Conservation (phyloP, 35 echinoderm and acorn worm genomes). For the Heliocidaris erythrogramma region DNA sequence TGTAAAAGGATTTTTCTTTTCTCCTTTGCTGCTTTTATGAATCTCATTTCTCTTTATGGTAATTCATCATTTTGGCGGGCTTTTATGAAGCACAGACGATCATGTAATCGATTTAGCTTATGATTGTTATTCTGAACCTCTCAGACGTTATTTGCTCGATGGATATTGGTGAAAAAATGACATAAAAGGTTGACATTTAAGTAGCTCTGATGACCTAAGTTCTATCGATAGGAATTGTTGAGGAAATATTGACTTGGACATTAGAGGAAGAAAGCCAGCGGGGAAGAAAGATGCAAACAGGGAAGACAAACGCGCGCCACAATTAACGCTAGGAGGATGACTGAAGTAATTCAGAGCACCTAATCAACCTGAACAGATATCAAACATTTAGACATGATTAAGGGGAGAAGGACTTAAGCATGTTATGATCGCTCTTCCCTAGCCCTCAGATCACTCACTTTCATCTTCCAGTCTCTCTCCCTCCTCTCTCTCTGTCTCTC, state of each 20-base stretch:
- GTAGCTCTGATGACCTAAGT: slow-evolving; percentile 11
- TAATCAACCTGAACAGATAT: slow-evolving; percentile 1
- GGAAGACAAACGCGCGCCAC: slow-evolving; percentile 2
- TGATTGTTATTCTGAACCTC: neutral
- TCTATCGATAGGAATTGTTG: slow-evolving; percentile 19
- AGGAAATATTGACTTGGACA: neutral
- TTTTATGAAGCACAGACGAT: neutral
- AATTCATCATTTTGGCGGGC: neutral
- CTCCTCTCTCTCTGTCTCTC: too few species aligned
- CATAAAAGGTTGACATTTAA: slow-evolving; percentile 24
- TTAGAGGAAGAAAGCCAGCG: neutral
- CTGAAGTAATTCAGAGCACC: neutral
- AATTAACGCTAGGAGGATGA: slow-evolving; percentile 20
- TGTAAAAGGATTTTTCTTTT: neutral
- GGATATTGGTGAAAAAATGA: slow-evolving; percentile 4
- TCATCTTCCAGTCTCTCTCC: neutral
- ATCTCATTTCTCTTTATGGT: neutral
- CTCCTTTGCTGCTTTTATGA: neutral
- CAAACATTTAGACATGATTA: slow-evolving; percentile 41
- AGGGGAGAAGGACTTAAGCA: neutral
- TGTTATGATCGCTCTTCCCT: neutral
- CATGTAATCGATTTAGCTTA: neutral
- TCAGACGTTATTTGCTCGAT: neutral
- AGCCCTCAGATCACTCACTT: neutral
- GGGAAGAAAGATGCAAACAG: neutral